These are phyloP conservation scores for Telmatherina bonti DNA, from an alignment of 2,797 vertebrate species.

Conservation along the genomic window DNA sequence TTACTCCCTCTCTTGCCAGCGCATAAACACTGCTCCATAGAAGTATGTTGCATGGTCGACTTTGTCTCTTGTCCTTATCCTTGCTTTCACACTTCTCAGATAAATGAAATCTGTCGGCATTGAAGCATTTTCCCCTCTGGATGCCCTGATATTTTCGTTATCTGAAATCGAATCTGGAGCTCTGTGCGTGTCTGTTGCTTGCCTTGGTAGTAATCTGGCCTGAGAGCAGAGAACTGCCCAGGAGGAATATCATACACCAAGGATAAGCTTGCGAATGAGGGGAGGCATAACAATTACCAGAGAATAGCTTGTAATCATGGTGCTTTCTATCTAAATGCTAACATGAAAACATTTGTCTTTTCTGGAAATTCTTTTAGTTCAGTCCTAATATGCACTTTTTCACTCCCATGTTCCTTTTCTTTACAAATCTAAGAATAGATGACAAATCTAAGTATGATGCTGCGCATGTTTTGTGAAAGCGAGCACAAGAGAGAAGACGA, in stretches of 20 bases:
- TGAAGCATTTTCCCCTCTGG: conserved; percentile 73
- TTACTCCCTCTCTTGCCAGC: conserved; percentile 46
- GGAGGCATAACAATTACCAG: conserved; percentile 64
- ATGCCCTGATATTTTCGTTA: conserved; percentile 78
- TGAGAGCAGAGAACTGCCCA: conserved; percentile 70
- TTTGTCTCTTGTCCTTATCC: conserved; percentile 68
- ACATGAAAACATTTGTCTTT: conserved; percentile 45
- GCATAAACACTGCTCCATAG: conserved; percentile 59
- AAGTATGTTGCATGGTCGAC: conserved; percentile 68
- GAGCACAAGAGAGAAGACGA: conserved; percentile 36
- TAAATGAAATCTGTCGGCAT: conserved; percentile 76
- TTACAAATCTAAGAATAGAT: conserved; percentile 67
- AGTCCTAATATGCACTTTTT: conserved; percentile 41
- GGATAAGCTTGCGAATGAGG: conserved; percentile 47
- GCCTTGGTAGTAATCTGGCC: conserved; percentile 75
- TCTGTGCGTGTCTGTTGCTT: conserved; percentile 60
- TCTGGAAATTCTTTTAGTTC: conserved; percentile 19
- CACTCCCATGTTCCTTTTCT: conserved; percentile 33
- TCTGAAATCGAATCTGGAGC: conserved; percentile 81
- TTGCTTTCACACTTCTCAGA: conserved; percentile 71
- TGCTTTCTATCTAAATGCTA: conserved; percentile 57
- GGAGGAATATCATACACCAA: conserved; percentile 73
- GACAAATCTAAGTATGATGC: conserved; percentile 44
- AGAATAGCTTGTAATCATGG: conserved; percentile 56
- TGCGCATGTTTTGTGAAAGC: conserved; percentile 50